Evolutionary conservation across 2,797 vertebrate species (phyloP), one percentile per base, ranked within the genome.

Genomic region (Enteromius afrohamiltoni): DNA sequence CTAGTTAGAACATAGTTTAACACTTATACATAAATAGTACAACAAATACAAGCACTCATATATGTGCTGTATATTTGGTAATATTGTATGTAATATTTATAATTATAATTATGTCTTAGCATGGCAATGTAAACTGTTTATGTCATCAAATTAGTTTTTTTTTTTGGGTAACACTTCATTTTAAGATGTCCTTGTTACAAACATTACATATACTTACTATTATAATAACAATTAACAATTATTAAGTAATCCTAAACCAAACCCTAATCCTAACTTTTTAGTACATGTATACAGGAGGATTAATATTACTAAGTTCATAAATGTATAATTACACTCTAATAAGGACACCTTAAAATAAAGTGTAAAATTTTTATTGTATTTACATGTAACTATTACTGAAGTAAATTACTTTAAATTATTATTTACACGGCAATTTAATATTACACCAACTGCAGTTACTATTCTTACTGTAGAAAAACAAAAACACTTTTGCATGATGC

Each of bases 401-500:
- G 13, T 68, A 68, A 68, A 17, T 49, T 31, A 16, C 14, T 73
- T 34, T 2, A 23, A 34, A 34, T 13, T 81, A 47, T n/a, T 31
- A 65, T 6, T 11, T 60, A 37, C 47, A 47, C 49, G 51, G n/a
- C 40, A 60, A n/a, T 31, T 79, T 78, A 10, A 14, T 23, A 60
- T 21, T 37, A 47, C 16, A 69, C 37, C 17, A 31, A 29, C 34
- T 29, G 42, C 3, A 23, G 3, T 40, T 6, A 37, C 73, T n/a
- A 21, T 47, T 77, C 19, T 26, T 40, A 37, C 31, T 23, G 5
- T 10, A 37, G 51, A 21, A 58, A 23, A 40, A 37, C 10, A 31
- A 23, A 11, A 2, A 49, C 13, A 26, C 16, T 21, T 77, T 42
- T 62, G n/a, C 68, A 81, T n/a, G 23, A 73, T 81, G 69, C 69